A percentile compares a stretch with the other conserved stretches of the same genome.
These are phyloP conservation scores for Netelia inedita DNA, from an alignment of 2,888 invertebrate genomes.

Conservation along the genomic window DNA sequence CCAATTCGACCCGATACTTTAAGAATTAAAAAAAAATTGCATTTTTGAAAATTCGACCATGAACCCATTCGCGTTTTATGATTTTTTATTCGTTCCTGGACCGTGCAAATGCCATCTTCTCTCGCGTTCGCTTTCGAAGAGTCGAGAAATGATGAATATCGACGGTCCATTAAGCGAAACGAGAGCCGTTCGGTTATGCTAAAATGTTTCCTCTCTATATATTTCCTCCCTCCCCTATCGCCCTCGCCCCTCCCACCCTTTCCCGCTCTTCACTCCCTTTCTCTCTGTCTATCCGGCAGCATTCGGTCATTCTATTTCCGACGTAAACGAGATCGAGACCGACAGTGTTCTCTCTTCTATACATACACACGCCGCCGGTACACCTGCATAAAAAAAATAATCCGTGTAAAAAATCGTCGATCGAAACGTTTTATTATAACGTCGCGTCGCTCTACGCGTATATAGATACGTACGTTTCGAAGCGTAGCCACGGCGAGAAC, in stretches of 20 bases:
- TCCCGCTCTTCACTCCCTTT: neutral
- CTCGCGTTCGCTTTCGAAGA: slow-evolving; percentile 27
- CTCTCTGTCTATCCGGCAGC: slow-evolving; percentile 24
- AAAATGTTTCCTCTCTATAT: slow-evolving; percentile 37
- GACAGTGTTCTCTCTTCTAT: slow-evolving; percentile 33
- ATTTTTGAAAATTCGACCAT: neutral
- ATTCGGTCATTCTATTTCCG: slow-evolving; percentile 67
- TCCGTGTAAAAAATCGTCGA: slow-evolving; percentile 31
- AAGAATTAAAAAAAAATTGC: too few relatives aligned
- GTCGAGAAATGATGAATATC: slow-evolving; percentile 53
- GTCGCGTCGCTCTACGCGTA: neutral
- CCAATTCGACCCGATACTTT: too few relatives aligned
- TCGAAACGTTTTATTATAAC: slow-evolving; percentile 29
- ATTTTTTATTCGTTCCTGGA: slow-evolving; percentile 14
- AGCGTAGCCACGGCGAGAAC: neutral
- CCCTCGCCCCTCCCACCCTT: too few relatives aligned
- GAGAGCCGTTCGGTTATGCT: slow-evolving; percentile 47
- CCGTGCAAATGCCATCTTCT: neutral
- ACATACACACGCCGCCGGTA: neutral
- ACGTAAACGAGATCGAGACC: slow-evolving; percentile 52
- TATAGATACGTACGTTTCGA: neutral
- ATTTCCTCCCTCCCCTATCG: too few relatives aligned
- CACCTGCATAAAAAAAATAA: neutral
- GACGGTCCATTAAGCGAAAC: slow-evolving; percentile 56
- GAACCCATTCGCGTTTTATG: neutral